Percentiles rank a stretch among this genome's conserved stretches.
These are phyloP conservation scores for Rhinichthys klamathensis DNA, from an alignment of 2,113 vertebrate species.

Conservation along the genomic window DNA sequence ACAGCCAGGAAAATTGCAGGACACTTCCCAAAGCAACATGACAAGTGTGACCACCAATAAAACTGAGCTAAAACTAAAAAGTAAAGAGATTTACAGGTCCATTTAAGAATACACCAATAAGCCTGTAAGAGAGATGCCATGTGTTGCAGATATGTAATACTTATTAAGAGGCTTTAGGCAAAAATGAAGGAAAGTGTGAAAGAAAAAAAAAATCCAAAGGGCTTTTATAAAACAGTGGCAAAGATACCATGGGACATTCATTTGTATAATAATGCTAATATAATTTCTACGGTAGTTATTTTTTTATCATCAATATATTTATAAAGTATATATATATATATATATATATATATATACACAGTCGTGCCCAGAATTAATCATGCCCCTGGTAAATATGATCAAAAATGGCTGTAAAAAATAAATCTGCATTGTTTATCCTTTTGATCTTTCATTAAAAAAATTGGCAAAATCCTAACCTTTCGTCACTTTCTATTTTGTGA, in stretches of 20 bases:
- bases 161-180: neutral
- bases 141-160: neutral
- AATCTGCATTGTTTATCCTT: no score
- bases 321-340: no score
- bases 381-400: no score
- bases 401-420: no score
- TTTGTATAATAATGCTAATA: no score
- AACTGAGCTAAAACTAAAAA: neutral
- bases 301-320: no score
- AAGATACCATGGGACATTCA: neutral
- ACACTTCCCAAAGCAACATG: conserved; percentile 7
- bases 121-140: neutral
- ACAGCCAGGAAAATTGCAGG: neutral
- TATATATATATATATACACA: no score
- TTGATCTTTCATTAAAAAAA: no score
- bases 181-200: neutral
- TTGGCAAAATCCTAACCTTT: no score
- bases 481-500: no score
- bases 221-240: neutral
- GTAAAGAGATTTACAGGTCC: neutral
- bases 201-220: neutral
- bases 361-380: no score
- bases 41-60: neutral
- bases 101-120: neutral
- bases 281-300: no score